These are phyloP conservation scores for Trichoplusia ni DNA, from an alignment of 1,140 invertebrate species.

Conservation along the genomic window DNA sequence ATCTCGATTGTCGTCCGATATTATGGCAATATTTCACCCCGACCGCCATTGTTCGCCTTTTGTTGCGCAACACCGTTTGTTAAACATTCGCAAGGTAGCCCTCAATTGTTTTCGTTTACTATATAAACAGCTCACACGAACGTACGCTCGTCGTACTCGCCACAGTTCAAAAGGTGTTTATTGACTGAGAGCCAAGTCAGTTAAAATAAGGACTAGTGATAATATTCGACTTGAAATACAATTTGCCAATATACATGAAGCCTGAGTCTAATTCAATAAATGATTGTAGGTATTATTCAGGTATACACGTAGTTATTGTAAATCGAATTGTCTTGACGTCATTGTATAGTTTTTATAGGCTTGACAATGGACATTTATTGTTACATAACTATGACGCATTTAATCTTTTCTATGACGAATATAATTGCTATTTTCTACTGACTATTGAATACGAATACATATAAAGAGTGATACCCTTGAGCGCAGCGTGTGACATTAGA, in stretches of 20 bases:
- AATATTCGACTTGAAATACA: neutral
- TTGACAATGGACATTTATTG: no score
- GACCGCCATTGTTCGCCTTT: slow-evolving; percentile 66
- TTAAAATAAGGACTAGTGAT: neutral
- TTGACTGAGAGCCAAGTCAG: neutral
- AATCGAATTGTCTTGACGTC: no score
- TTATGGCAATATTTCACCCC: slow-evolving; percentile 71
- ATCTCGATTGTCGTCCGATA: slow-evolving; percentile 45
- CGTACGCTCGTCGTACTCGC: neutral
- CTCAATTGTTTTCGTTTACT: slow-evolving; percentile 59
- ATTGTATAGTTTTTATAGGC: no score
- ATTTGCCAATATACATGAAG: neutral
- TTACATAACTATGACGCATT: no score
- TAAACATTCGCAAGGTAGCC: slow-evolving; percentile 60
- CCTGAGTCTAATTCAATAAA: neutral
- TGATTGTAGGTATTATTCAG: no score
- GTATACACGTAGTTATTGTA: no score
- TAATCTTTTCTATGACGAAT: no score
- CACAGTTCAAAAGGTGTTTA: neutral
- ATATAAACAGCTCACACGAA: slow-evolving; percentile 53
- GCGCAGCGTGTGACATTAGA: slow-evolving; percentile 35
- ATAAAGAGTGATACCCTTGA: slow-evolving; percentile 15
- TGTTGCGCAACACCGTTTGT: slow-evolving; percentile 69
- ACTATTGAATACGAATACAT: no score
- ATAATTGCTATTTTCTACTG: no score